A percentile compares a stretch with the other conserved stretches of the same genome.
Conservation (phyloP, 2,113 vertebrate genomes). For the Bothrops jararaca region DNA sequence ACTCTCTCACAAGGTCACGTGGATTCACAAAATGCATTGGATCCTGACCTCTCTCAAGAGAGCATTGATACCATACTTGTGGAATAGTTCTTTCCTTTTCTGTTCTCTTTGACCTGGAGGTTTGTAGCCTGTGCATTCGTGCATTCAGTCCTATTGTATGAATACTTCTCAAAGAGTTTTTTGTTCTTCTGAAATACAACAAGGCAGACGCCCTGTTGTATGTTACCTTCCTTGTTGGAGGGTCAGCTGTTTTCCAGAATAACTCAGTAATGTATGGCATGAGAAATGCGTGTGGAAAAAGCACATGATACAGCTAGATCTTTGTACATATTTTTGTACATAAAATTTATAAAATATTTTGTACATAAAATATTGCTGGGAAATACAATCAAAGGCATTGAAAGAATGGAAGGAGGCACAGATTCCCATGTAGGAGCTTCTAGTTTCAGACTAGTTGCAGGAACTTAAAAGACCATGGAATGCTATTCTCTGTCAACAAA, state of each 20-base stretch:
- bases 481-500: neutral
- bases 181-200: slow-evolving; percentile 7
- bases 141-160: neutral
- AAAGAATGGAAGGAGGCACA: neutral
- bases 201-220: neutral
- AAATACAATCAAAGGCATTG: neutral
- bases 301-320: no score
- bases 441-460: neutral
- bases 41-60: slow-evolving; percentile 86
- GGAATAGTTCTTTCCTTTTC: slow-evolving; percentile 67
- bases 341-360: neutral
- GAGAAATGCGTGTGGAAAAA: neutral
- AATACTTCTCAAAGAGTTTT: neutral
- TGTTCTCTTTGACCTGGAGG: neutral
- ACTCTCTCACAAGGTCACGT: slow-evolving; percentile 79
- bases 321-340: neutral
- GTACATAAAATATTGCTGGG: neutral
- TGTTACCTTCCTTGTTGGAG: neutral
- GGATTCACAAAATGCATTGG: slow-evolving; percentile 83
- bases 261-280: neutral
- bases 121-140: neutral
- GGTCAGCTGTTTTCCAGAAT: neutral
- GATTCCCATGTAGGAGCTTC: no score
- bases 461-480: neutral
- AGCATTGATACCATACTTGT: slow-evolving; percentile 80